Conservation (phyloP, 2,113 vertebrate species). For the Passer montanus region DNA sequence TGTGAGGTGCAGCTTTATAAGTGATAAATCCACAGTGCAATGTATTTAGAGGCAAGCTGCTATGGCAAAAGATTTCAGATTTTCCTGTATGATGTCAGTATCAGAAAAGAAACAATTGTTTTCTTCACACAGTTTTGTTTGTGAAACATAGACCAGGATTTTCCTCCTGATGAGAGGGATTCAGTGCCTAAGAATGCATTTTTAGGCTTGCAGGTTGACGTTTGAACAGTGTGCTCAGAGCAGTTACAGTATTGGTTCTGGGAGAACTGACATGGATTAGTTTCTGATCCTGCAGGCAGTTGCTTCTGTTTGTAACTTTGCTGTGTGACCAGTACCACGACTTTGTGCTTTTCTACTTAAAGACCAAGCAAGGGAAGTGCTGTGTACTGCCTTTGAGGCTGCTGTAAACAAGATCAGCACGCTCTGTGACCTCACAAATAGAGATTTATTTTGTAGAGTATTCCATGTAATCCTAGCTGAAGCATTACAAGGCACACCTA, state of each 20-base stretch:
- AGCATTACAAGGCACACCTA: background rate
- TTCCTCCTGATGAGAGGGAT: background rate
- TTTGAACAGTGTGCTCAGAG: background rate
- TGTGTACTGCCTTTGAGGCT: background rate
- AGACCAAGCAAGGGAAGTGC: background rate
- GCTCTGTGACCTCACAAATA: background rate
- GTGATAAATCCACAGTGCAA: background rate
- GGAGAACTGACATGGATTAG: background rate
- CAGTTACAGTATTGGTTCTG: background rate
- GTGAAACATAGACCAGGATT: background rate
- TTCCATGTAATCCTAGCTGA: background rate
- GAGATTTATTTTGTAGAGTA: accelerated
- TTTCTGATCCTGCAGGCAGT: background rate
- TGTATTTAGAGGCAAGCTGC: background rate
- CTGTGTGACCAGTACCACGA: background rate
- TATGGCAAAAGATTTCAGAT: background rate
- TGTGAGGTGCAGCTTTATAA: background rate
- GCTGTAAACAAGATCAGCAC: background rate
- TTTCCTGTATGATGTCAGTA: background rate
- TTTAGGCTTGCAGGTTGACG: background rate
- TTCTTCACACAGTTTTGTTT: background rate
- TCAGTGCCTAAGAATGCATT: background rate
- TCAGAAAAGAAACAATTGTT: background rate
- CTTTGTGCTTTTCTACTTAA: background rate
- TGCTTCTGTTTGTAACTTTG: background rate